phyloP scores from a whole-genome alignment of 2,888 invertebrate species.

The Sylvicola cinctus region DNA sequence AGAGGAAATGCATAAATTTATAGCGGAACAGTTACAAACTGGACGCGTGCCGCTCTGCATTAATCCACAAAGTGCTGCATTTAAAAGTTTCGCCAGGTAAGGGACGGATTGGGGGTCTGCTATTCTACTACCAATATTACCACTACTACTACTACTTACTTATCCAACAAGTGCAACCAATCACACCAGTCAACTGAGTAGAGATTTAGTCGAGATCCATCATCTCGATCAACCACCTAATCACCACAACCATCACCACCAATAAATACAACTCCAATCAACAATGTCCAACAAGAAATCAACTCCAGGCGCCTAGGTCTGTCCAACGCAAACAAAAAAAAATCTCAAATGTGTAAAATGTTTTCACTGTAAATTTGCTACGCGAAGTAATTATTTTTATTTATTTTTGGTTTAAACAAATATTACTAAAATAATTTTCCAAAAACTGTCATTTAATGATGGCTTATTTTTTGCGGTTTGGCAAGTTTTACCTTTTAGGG shows the following conservation, averaged over 20 bases:
- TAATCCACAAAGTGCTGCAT: constrained; percentile 98
- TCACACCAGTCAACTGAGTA: no score
- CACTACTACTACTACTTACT: not conserved
- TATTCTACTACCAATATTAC: not conserved
- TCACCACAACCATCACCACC: not conserved
- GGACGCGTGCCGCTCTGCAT: constrained; percentile 96
- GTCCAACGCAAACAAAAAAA: constrained; percentile 4
- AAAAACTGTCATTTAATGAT: not conserved
- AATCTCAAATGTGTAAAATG: constrained; percentile 6
- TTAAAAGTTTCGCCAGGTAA: constrained; percentile 99
- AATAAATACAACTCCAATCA: constrained; percentile 3
- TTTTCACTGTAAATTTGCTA: not conserved
- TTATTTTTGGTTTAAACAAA: no score
- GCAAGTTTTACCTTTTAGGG: no score
- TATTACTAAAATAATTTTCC: no score
- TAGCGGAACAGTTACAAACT: constrained; percentile 88
- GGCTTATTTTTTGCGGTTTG: no score
- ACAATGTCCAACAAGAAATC: constrained; percentile 5
- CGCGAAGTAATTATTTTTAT: not conserved
- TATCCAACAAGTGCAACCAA: not conserved
- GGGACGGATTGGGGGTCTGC: constrained; percentile 15
- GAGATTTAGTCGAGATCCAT: no score
- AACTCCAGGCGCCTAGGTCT: constrained; percentile 9
- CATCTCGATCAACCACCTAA: not conserved
- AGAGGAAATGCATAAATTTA: constrained; percentile 99